Base-by-base conservation (phyloP, 2,113 vertebrate species). In the Macrotis lagotis region DNA sequence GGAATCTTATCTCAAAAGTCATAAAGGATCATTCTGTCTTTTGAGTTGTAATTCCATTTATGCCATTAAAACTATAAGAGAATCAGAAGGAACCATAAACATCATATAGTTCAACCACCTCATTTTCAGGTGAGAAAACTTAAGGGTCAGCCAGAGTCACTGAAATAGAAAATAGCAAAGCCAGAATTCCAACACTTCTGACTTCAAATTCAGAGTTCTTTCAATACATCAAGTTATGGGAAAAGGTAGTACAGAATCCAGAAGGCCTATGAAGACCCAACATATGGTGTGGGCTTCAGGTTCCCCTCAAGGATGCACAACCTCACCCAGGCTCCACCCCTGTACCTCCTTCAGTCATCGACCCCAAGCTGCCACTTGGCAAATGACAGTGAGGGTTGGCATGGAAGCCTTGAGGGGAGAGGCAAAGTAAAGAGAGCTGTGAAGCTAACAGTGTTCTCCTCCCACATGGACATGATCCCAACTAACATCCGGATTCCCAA, bases 171-270 rank as follows among this genome's bases (percentile, higher is more conserved):
- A 19, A 28, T 7, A 59, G 55, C 49, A 92, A 44, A 24, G 50
- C 51, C 3, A 26, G 74, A 93, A 44, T 47, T 44, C 74, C 91
- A 89, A 91, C 49, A 48, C 91, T 83, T 74, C 91, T 96, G 48
- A 37, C 89, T 48, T 49, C 90, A 24, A 25, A 0, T 10, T 50
- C 49, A 24, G 92, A 66, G 89, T 91, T 96, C 94, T 90, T 93
- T 90, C 91, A 93, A 74, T 93, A 88, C 92, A 95, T 74, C 93
- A 90, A 96, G 92, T 89, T 93, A 91, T 59, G 90, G 50, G 96
- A 91, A 93, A 92, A 22, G 91, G 94, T 91, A 88, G 92, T 66
- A 53, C 93, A 53, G 90, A 94, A 92, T 50, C 92, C 94, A 97
- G 96, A 96, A 91, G 95, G 96, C 7, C 53, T 25, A 7, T 19